A percentile compares a stretch with the other conserved stretches of the same genome.
These are phyloP conservation scores for Thecophora atra DNA, from an alignment of 2,888 invertebrate species.

Conservation along the genomic window DNA sequence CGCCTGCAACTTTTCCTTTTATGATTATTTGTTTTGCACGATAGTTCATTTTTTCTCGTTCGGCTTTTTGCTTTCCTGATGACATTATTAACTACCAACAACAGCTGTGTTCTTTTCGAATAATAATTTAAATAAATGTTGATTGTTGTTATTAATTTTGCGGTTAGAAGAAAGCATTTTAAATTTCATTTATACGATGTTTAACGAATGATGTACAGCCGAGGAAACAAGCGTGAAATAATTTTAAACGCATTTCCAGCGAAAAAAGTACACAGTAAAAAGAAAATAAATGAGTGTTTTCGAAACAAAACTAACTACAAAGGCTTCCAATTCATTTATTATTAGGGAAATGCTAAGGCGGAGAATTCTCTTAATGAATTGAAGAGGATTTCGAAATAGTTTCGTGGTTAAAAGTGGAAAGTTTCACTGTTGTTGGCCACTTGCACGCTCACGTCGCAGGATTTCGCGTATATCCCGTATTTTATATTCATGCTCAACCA, in stretches of 20 bases:
- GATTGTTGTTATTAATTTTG: neutral
- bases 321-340: too few species aligned
- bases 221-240: neutral
- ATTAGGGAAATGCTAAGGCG: too few species aligned
- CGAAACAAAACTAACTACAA: too few species aligned
- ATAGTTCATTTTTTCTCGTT: neutral
- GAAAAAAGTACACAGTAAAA: too few species aligned
- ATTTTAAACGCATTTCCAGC: too few species aligned
- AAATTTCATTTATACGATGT: neutral
- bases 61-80: neutral
- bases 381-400: too few species aligned
- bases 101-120: slow-evolving; percentile 4
- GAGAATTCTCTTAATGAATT: too few species aligned
- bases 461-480: neutral
- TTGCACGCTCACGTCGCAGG: neutral
- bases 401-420: too few species aligned
- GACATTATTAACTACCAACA: slow-evolving; percentile 19
- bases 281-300: too few species aligned
- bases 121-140: slow-evolving; percentile 21
- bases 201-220: neutral
- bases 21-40: neutral
- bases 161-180: neutral
- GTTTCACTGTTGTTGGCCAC: neutral
- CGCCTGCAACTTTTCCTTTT: neutral
- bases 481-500: neutral